phyloP scores from a whole-genome alignment of 2,888 invertebrate species.

The Galerucella pusilla region DNA sequence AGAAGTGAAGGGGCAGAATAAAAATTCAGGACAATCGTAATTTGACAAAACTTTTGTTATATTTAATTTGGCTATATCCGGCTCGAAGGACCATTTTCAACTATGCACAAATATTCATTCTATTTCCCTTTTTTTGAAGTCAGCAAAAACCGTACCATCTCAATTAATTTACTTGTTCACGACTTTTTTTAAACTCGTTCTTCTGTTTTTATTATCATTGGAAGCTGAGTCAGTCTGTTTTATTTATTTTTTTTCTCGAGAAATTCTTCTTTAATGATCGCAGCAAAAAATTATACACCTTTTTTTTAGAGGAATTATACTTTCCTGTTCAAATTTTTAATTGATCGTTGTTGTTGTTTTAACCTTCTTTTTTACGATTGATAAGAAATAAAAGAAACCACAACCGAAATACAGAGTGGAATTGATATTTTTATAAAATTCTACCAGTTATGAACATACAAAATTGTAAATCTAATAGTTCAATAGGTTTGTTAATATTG shows the following conservation, averaged over 20 bases:
- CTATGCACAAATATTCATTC: too few species aligned
- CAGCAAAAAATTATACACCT: neutral
- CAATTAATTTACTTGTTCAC: neutral
- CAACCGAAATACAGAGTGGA: neutral
- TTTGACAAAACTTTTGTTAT: too few species aligned
- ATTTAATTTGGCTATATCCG: too few species aligned
- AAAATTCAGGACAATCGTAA: too few species aligned
- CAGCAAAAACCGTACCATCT: neutral
- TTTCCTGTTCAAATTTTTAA: neutral
- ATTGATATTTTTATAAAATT: too few species aligned
- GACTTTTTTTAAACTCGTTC: neutral
- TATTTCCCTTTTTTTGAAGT: neutral
- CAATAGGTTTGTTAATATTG: neutral
- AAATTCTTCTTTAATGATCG: slow-evolving; percentile 3
- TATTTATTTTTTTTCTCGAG: neutral
- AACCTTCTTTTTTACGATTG: neutral
- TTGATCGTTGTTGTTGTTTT: neutral
- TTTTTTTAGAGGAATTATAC: neutral
- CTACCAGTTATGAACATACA: too few species aligned
- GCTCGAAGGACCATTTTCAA: too few species aligned
- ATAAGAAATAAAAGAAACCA: neutral
- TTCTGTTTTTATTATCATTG: neutral
- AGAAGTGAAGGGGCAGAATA: too few species aligned
- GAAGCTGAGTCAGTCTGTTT: neutral
- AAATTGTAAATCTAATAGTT: too few species aligned